Evolutionary conservation across 2,797 vertebrate genomes (phyloP), one percentile per base, ranked within the genome.

Genomic region (Chelon auratus): DNA sequence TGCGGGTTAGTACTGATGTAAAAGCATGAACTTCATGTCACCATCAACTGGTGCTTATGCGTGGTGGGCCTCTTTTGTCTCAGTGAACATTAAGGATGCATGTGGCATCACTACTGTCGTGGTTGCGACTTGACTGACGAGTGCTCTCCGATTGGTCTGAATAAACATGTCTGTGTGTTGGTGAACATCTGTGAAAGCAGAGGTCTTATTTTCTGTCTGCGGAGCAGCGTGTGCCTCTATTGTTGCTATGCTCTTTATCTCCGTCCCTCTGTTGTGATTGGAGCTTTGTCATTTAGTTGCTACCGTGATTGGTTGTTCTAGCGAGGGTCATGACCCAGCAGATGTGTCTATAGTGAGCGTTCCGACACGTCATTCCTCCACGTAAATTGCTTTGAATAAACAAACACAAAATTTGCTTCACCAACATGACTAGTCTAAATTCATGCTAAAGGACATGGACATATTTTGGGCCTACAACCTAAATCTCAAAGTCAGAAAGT

Each of bases 211-310:
- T 48, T 48, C 30, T 64, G 30, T 65, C 80, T 80, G 72, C 48
- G 68, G 62, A 37, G 80, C 20, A 86, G 78, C 85, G 90, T 87
- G 93, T 93, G 91, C 89, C 89, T 89, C 78, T 48, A 78, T 93
- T 91, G 91, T 92, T 83, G 79, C 81, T 60, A 62, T 56, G 61
- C 62, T 61, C 59, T 87, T 90, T 81, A 83, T 86, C 69, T 72
- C 39, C 0, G 18, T 64, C 10, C 59, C 78, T 75, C 62, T 86
- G 72, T 83, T 89, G 78, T 68, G 81, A 89, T 89, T 91, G 88
- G 90, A 83, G 64, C 85, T 88, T 89, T 87, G 88, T 89, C 71
- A 60, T 61, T 58, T 76, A 62, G 75, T 78, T 75, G 60, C 68
- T 60, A 60, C 69, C 65, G 65, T 68, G 80, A 92, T 90, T 91